Evolutionary conservation across 64 coral and sea anemone genomes (phyloP).

Genomic region (Astreopora myriophthalma): DNA sequence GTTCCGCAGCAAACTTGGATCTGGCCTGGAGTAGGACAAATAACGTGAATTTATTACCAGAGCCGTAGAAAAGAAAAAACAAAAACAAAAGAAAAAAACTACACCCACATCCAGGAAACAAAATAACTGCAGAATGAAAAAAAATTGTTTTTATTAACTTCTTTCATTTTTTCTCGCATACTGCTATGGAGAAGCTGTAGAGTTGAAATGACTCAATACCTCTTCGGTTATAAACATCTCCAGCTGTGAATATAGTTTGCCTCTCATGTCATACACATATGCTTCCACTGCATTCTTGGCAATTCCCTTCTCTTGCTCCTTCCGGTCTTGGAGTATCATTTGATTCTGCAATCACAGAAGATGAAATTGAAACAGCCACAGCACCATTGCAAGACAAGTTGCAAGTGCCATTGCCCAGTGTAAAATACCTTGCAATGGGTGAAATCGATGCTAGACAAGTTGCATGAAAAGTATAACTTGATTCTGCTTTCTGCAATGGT

Average conservation of each 20-base stretch:
- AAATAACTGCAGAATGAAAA: not conserved
- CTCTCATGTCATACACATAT: constrained; percentile 90
- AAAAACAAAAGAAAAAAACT: too few species aligned
- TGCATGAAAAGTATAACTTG: too few species aligned
- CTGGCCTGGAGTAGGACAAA: too few species aligned
- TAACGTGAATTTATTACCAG: too few species aligned
- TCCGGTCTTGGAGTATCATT: constrained; percentile 86
- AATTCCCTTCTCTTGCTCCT: constrained; percentile 77
- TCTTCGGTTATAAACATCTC: constrained; percentile 79
- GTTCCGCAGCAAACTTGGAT: constrained; percentile 55
- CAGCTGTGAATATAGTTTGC: constrained; percentile 56
- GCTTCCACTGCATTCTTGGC: constrained; percentile 92
- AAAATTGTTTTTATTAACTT: not conserved
- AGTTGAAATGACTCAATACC: not conserved
- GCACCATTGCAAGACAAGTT: not conserved
- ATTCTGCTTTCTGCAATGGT: too few species aligned
- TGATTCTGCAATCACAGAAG: constrained; percentile 49
- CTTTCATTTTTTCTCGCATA: not conserved
- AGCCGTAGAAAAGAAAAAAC: too few species aligned
- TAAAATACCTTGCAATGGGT: too few species aligned
- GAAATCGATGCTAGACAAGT: too few species aligned
- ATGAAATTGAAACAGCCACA: not conserved
- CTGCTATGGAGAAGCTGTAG: not conserved
- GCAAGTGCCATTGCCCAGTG: not conserved
- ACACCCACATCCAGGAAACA: not conserved